These are phyloP conservation scores for Paramormyrops kingsleyae DNA, from an alignment of 2,113 vertebrate genomes.

Conservation along the genomic window DNA sequence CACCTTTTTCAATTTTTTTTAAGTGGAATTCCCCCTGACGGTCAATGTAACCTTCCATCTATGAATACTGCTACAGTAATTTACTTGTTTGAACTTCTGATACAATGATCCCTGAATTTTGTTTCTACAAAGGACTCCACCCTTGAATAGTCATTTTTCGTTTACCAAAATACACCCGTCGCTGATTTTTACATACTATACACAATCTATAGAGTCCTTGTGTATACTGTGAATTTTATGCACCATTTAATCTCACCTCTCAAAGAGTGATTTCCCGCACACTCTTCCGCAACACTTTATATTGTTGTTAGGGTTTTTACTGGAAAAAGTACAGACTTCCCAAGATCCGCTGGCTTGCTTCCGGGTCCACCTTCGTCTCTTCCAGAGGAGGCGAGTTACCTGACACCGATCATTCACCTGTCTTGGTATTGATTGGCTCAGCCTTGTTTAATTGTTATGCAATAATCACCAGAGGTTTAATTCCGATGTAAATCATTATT, in stretches of 20 bases:
- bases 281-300: neutral
- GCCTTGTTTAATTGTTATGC: neutral
- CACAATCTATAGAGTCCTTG: neutral
- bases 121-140: neutral
- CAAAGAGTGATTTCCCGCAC: neutral
- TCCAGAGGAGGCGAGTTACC: conserved; percentile 26
- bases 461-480: neutral
- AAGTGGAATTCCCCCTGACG: neutral
- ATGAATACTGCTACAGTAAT: neutral
- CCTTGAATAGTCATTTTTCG: neutral
- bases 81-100: neutral
- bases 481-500: neutral
- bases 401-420: conserved; percentile 7
- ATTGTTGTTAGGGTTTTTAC: neutral
- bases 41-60: neutral
- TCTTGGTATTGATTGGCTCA: neutral
- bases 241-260: neutral
- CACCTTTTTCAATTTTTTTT: neutral
- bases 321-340: neutral
- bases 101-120: neutral
- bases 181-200: neutral
- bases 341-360: neutral
- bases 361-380: conserved; percentile 12
- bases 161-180: neutral
- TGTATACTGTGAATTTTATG: neutral